phyloP scores from a whole-genome alignment of 2,797 vertebrate genomes.

The Alca torda region DNA sequence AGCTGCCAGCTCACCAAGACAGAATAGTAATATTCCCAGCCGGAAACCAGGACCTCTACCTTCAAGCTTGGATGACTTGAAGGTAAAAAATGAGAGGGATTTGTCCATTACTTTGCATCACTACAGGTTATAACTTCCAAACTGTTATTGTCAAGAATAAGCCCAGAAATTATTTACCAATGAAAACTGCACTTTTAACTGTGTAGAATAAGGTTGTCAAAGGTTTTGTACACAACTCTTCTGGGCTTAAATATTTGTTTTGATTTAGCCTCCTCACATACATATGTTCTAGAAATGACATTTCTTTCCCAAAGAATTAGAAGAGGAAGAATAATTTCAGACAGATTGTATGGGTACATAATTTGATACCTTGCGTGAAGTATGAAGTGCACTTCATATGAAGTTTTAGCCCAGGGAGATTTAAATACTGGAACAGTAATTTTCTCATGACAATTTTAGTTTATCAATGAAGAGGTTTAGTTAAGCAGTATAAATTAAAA shows the following conservation, averaged over 20 bases:
- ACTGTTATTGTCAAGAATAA: neutral
- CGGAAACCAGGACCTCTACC: constrained; percentile 85
- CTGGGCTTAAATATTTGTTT: neutral
- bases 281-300: neutral
- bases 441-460: neutral
- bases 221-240: neutral
- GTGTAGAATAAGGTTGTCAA: neutral
- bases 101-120: neutral
- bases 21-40: constrained; percentile 62
- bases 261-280: neutral
- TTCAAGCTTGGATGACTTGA: constrained; percentile 91
- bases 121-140: neutral
- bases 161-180: neutral
- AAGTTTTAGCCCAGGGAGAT: neutral
- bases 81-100: constrained; percentile 78
- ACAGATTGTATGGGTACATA: neutral
- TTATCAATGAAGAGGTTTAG: neutral
- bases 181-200: neutral
- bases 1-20: constrained; percentile 70
- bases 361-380: neutral
- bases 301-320: neutral
- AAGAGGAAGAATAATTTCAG: neutral
- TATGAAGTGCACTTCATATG: neutral
- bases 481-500: neutral
- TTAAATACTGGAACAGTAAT: neutral